Evolutionary conservation across 2,888 invertebrate genomes (phyloP).

Genomic region (Caenorhabditis drosophilae): DNA sequence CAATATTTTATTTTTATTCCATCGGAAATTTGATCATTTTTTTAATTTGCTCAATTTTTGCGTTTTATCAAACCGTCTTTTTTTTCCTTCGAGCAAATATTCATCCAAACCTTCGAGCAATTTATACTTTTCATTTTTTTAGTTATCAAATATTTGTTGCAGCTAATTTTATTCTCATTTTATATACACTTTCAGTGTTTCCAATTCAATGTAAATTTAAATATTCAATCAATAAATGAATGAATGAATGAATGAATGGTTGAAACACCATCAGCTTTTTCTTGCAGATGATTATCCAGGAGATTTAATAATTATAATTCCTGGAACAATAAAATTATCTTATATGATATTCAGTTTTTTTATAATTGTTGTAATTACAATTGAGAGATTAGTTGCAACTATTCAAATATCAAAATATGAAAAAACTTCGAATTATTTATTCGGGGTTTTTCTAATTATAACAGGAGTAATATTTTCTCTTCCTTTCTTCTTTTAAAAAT

Average conservation of each 20-base stretch:
- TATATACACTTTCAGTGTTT: neutral
- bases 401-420: conserved; percentile 1
- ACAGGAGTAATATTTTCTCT: neutral
- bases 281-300: conserved; percentile 1
- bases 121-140: neutral
- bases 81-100: neutral
- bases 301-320: neutral
- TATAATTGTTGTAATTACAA: neutral
- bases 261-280: neutral
- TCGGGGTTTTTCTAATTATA: neutral
- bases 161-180: neutral
- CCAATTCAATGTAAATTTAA: conserved; percentile 1
- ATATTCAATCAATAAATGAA: neutral
- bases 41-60: conserved; percentile 1
- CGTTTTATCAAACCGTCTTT: neutral
- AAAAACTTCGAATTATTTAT: no score
- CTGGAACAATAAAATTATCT: neutral
- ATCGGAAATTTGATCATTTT: neutral
- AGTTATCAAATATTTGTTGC: neutral
- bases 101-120: neutral
- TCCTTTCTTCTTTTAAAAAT: no score
- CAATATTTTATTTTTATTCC: neutral
- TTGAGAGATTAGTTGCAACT: conserved; percentile 1
- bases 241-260: neutral
- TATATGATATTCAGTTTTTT: conserved; percentile 3